Percentiles rank a stretch among this genome's conserved stretches.
Conservation (phyloP, 2,113 vertebrate species). For the Cathartes aura region DNA sequence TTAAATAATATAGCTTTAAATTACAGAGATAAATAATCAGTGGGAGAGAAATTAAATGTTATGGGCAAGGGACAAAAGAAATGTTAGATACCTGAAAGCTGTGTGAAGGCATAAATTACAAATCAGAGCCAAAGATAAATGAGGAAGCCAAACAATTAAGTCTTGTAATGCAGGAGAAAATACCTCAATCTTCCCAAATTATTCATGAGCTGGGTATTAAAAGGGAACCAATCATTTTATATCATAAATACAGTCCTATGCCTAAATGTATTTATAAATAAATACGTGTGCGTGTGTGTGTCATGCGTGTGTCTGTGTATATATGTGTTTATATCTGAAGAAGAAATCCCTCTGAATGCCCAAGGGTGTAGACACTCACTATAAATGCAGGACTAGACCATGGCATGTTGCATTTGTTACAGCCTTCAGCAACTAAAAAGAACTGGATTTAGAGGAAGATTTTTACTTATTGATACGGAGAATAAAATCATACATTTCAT, state of each 20-base stretch:
- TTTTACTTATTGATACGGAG: not conserved
- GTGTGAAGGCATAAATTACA: conserved; percentile 1
- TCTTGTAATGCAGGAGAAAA: conserved; percentile 25
- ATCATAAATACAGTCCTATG: not conserved
- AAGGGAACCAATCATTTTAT: conserved; percentile 28
- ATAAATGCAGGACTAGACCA: not conserved
- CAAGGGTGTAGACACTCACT: not conserved
- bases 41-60: conserved; percentile 49
- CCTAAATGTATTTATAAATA: conserved; percentile 2
- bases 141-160: conserved; percentile 17
- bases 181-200: not conserved
- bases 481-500: not conserved
- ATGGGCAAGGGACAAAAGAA: conserved; percentile 38
- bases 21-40: conserved; percentile 65
- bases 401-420: not conserved
- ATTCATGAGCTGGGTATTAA: conserved; percentile 50
- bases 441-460: not conserved
- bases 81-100: conserved; percentile 37
- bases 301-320: not conserved
- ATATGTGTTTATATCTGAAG: not conserved
- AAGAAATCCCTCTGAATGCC: not conserved
- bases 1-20: conserved; percentile 62
- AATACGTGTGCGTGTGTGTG: not conserved
- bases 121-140: conserved; percentile 28
- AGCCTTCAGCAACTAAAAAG: conserved; percentile 11